A percentile compares a stretch with the other conserved stretches of the same genome.
phyloP scores from a whole-genome alignment of 2,113 vertebrate species.

The Gasterosteus aculeatus region DNA sequence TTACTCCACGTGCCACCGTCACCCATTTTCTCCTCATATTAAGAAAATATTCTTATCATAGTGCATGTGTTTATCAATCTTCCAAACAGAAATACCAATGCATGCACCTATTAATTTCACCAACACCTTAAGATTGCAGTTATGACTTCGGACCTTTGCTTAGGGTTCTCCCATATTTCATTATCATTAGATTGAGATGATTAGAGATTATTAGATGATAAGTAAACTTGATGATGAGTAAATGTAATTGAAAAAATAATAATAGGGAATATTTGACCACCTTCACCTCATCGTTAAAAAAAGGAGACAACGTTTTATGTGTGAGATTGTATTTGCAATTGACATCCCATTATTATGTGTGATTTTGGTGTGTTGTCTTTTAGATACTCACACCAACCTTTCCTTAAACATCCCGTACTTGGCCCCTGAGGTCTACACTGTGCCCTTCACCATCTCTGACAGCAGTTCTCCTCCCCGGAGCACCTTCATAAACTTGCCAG shows the following conservation, averaged over 20 bases:
- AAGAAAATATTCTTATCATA: background rate
- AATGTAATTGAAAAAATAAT: background rate
- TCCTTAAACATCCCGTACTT: slow-evolving; percentile 83
- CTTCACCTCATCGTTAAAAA: background rate
- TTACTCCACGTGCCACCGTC: no score
- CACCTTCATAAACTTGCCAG: slow-evolving; percentile 83
- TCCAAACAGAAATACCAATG: background rate
- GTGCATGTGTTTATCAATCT: background rate
- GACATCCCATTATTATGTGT: background rate
- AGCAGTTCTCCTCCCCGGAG: slow-evolving; percentile 78
- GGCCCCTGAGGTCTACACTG: slow-evolving; percentile 80
- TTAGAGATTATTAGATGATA: background rate
- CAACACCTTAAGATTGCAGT: background rate
- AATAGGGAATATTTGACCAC: background rate
- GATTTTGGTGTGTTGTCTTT: slow-evolving; percentile 28
- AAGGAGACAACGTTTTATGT: background rate
- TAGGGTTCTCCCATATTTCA: background rate
- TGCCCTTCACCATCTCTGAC: slow-evolving; percentile 84
- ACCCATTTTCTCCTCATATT: background rate
- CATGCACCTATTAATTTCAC: background rate
- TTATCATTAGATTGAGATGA: background rate
- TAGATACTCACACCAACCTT: slow-evolving; percentile 86
- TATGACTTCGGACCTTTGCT: background rate
- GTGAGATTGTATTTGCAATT: background rate
- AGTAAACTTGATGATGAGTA: background rate